Percentiles rank a stretch among this genome's conserved stretches.
Evolutionary conservation across 2,113 vertebrate species (phyloP).

Genomic region (Oceanodroma tethys): DNA sequence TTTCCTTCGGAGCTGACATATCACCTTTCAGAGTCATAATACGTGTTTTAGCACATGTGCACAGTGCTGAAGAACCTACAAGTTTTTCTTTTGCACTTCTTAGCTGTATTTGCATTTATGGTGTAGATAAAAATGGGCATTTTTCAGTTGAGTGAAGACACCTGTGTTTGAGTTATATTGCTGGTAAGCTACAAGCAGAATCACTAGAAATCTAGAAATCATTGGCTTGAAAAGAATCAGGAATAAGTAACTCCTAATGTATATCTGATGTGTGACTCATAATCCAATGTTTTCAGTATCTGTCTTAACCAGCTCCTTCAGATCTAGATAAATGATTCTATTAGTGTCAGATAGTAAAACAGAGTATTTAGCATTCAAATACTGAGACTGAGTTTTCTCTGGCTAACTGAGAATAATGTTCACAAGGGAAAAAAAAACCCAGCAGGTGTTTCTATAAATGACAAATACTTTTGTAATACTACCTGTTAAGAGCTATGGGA

Average conservation of each 20-base stretch:
- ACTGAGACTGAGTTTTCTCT: background rate
- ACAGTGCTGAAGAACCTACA: background rate
- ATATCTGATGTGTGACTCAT: background rate
- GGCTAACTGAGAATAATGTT: background rate
- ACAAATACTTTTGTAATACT: background rate
- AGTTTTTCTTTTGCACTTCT: background rate
- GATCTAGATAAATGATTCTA: background rate
- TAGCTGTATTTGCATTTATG: background rate
- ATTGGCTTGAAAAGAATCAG: background rate
- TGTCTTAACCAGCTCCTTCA: background rate
- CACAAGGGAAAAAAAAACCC: background rate
- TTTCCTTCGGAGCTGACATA: background rate
- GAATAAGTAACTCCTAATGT: background rate
- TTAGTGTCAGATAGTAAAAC: background rate
- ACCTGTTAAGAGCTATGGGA: background rate
- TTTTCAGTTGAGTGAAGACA: background rate
- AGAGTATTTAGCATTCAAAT: background rate
- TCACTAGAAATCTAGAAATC: background rate
- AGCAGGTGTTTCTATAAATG: background rate
- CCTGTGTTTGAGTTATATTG: background rate
- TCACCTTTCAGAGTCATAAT: background rate
- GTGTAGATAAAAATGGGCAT: background rate
- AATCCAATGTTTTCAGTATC: background rate
- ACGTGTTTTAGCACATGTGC: background rate
- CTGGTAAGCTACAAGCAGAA: background rate